Evolutionary conservation across 2,888 invertebrate species (phyloP).

Genomic region (Eupeodes latifasciatus): DNA sequence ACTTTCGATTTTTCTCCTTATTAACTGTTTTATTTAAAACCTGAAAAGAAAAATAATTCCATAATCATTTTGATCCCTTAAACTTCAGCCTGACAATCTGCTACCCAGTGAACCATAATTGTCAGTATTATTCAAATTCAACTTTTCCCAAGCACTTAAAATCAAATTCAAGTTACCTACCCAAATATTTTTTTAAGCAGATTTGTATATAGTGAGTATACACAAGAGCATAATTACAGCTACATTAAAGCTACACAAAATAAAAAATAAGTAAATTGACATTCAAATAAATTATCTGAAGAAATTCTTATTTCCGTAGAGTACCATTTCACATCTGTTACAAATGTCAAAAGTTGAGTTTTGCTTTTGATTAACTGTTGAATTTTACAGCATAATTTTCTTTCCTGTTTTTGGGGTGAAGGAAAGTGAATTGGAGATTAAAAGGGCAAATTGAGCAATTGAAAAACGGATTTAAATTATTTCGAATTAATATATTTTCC

Average conservation of each 20-base stretch:
- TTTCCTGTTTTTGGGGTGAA: neutral
- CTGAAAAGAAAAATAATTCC: neutral
- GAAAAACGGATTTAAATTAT: slow-evolving; percentile 49
- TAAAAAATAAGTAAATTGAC: slow-evolving; percentile 31
- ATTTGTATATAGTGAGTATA: neutral
- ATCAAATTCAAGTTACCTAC: slow-evolving; percentile 55
- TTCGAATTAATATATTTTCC: slow-evolving; percentile 68
- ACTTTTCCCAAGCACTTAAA: slow-evolving; percentile 63
- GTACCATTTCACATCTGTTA: slow-evolving; percentile 62
- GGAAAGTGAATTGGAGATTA: neutral
- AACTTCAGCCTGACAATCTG: slow-evolving; percentile 41
- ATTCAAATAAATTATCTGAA: slow-evolving; percentile 48
- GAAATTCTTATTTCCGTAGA: slow-evolving; percentile 34
- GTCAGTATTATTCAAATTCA: slow-evolving; percentile 52
- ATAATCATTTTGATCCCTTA: slow-evolving; percentile 6
- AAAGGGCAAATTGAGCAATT: slow-evolving; percentile 14
- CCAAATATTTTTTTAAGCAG: slow-evolving; percentile 33
- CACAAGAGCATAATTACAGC: slow-evolving; percentile 12
- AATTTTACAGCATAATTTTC: slow-evolving; percentile 4
- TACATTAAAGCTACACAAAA: slow-evolving; percentile 14
- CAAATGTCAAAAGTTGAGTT: slow-evolving; percentile 63
- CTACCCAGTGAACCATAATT: slow-evolving; percentile 30
- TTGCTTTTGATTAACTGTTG: slow-evolving; percentile 25
- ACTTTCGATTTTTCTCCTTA: neutral
- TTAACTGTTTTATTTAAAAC: slow-evolving; percentile 1